Base-by-base conservation (phyloP, 2,888 invertebrate genomes). In the Dicycla oo region DNA sequence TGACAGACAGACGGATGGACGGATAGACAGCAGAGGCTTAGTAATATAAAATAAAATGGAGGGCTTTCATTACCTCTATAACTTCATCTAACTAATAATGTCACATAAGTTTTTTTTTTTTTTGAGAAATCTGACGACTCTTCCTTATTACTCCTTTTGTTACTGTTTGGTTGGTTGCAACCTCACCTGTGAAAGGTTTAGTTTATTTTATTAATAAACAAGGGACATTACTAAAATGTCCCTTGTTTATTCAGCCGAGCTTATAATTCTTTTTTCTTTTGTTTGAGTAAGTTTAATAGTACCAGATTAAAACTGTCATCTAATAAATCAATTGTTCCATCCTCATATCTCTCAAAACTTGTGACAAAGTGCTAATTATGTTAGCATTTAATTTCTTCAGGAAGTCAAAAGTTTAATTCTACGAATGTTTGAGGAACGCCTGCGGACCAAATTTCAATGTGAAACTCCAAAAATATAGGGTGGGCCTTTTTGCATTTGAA, bases 301-400 rank as follows among this genome's bases (percentile, higher is more conserved):
- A 45, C 18, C 45, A 47, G 47, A 72, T 72, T 76, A 15, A 78
- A 73, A 54, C 54, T 51, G 26, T 51, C 63, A 61, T 45, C 11
- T 49, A 64, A 65, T 80, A 30, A 65, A 74, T 79, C 64, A 71
- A 5, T 15, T 38, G 5, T 20, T 43, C 30, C 26, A 10, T 26
- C 58, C 26, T 65, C 43, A 30, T 62, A 57, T 47, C 56, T 66
- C 68, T 64, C 15, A 3, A 61, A 66, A 78, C 78, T 82, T 80
- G 64, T 20, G 53, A 66, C 79, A 53, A 38, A 66, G 45, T 56
- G 72, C 67, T 86, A 81, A 83, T 86, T 80, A 77, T 76, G 81
- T 84, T 76, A 73, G 69, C 73, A 63, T 85, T 87, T 82, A 81
- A 85, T 82, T 84, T 86, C 78, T 86, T 72, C 70, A 65, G 76